Base-by-base conservation (phyloP, 2,797 vertebrate genomes). In the Neopelma chrysocephalum region DNA sequence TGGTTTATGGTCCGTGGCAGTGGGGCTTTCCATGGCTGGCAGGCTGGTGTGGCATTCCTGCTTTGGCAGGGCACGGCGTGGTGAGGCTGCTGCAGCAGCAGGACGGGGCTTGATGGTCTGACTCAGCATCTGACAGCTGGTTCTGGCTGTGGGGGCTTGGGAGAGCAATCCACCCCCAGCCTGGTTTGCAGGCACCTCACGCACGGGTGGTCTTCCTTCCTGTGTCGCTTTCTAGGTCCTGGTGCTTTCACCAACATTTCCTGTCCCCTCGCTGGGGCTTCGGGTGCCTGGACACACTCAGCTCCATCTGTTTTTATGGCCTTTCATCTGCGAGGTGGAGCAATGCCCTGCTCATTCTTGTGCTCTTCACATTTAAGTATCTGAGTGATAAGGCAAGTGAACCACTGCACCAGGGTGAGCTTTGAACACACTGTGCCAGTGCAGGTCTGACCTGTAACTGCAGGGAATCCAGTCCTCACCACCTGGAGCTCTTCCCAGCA, bases 191-290 rank as follows among this genome's bases (percentile, higher is more conserved):
- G 76, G n/a, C 38, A 43, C 25, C 3, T 1, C 1, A 0, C 0
- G 0, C 2, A 3, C 0, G 0, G 32, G 20, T 25, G 22, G 27
- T 25, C 62, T 82, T 50, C 50, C 25, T n/a, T 61, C 36, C 45
- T 42, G 7, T 22, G 21, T 18, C n/a, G 50, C 34, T 69, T 65
- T 86, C 71, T 27, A 45, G 45, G 18, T 66, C 45, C 43, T 19
- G 26, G 20, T 36, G 51, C 32, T 66, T 77, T 82, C 77, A 58
- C 16, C 19, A 58, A n/a, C 3, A 0, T 42, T 93, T 95, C 32
- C 54, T 72, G 58, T 29, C 26, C 23, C 18, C 38, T 87, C 5
- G 7, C 18, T 32, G 20, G 9, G 20, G 31, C 23, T 42, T 32
- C 2, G 1, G 10, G 17, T 75, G 32, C n/a, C 68, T 80, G 68